phyloP scores from a whole-genome alignment of 1,140 invertebrate species.

The Stratiolaelaps scimitus region DNA sequence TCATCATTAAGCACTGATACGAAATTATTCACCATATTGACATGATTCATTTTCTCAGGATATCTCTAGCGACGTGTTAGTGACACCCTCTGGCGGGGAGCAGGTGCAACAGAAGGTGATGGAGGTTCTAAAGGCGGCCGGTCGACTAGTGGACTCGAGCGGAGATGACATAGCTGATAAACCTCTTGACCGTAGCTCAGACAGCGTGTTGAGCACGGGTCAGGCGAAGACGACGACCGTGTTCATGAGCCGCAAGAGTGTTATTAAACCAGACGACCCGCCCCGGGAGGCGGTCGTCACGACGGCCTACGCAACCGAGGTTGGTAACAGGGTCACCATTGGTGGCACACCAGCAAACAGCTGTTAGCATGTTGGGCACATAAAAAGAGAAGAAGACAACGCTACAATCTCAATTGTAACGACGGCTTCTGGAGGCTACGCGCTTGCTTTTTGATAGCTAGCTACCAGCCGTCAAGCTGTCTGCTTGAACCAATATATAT shows the following conservation, averaged over 20 bases:
- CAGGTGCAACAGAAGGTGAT: constrained; percentile 22
- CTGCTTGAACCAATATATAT: too few species aligned
- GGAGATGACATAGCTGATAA: constrained; percentile 2
- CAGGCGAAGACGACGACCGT: constrained; percentile 5
- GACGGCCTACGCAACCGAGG: background rate
- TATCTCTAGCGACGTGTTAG: constrained; percentile 26
- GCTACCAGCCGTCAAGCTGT: too few species aligned
- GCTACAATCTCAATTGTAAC: too few species aligned
- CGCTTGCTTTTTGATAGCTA: too few species aligned
- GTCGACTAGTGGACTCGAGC: constrained; percentile 19
- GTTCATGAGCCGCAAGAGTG: constrained; percentile 26
- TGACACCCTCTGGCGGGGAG: constrained; percentile 26
- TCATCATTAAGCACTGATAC: background rate
- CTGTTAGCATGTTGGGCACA: too few species aligned
- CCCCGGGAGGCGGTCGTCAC: background rate
- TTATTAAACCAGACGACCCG: constrained; percentile 13
- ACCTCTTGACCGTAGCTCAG: constrained; percentile 18
- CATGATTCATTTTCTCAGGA: background rate
- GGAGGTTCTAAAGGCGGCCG: constrained; percentile 22
- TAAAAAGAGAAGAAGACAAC: too few species aligned
- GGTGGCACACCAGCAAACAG: too few species aligned
- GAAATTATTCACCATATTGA: background rate
- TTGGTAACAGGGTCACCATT: background rate
- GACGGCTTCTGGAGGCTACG: too few species aligned
- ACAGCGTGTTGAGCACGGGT: constrained; percentile 18